Evolutionary conservation across 2,888 invertebrate genomes (phyloP), one percentile per base, ranked within the genome.

Genomic region (Phymatocera aterrima): DNA sequence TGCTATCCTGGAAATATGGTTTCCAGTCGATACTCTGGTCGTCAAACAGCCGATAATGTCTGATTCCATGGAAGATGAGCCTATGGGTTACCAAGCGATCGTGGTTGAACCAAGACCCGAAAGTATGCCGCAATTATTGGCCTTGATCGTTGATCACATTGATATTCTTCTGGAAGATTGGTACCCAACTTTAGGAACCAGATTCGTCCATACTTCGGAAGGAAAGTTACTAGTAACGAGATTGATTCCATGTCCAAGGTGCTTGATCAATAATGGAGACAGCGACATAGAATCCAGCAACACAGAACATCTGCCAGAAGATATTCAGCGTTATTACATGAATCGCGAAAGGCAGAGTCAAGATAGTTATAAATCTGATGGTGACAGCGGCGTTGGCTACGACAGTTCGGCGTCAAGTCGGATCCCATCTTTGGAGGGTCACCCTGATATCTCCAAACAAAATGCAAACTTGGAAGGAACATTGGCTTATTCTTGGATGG

Each of bases 171-270:
- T 99, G 0, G 99, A 99, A 90, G 99, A 99, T 91, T 99, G 99
- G 99, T 99, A 98, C 90, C 99, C 98, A 0, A 97, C 97, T 0
- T 92, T 98, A 78, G 99, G 99, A 24, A 98, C 98, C 0, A 94
- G 99, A 54, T 99, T 99, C 91, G 98, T 98, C 2, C 99, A 99
- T 90, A 99, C 99, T 0, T 98, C 98, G 0, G 98, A 98, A 85
- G 99, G 99, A 0, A 95, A 97, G 85, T 96, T 98, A 89, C 92
- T 99, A 51, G 97, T 99, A 75, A 99, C 98, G 0, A 93, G 99
- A 10, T 91, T 99, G 78, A 96, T 99, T 81, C 97, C 98, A 0
- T 99, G 99, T 89, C 96, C 97, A 0, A 94, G 94, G 34, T 99
- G 99, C 89, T 91, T 98, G 68, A 79, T 90, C 6, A 88, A 86